phyloP scores from a whole-genome alignment of 2,113 vertebrate genomes.

The Mus musculus region DNA sequence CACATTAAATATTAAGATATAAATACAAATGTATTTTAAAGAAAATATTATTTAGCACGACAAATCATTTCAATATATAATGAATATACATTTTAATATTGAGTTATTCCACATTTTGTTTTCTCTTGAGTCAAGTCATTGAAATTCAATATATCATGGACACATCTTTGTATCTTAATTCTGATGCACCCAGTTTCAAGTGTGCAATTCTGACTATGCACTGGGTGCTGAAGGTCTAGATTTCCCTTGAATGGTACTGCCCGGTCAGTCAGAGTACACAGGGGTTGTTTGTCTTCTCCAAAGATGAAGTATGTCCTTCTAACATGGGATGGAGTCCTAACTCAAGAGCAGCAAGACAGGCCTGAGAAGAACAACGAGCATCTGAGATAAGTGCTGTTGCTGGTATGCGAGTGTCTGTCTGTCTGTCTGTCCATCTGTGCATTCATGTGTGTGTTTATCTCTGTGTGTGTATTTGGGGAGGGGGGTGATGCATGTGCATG shows the following conservation, averaged over 20 bases:
- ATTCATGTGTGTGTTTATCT: neutral
- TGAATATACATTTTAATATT: neutral
- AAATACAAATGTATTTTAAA: neutral
- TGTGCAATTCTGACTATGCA: neutral
- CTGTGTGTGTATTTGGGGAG: neutral
- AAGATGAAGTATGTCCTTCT: neutral
- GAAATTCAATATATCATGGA: neutral
- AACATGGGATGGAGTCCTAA: neutral
- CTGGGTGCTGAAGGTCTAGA: neutral
- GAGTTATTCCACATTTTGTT: neutral
- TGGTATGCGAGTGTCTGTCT: neutral
- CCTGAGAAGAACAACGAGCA: neutral
- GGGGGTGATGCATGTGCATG: neutral
- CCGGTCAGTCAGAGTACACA: neutral
- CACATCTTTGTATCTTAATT: neutral
- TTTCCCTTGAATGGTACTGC: neutral
- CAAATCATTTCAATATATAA: neutral
- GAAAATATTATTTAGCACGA: neutral
- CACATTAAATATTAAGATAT: neutral
- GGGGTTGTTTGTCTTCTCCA: too few species aligned
- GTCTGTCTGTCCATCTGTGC: neutral
- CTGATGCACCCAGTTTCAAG: neutral
- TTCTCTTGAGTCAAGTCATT: neutral
- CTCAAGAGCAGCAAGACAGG: neutral
- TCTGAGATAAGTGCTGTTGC: neutral